These are phyloP conservation scores for Oscheius sp. DNA, from an alignment of 2,888 invertebrate species.

Conservation along the genomic window DNA sequence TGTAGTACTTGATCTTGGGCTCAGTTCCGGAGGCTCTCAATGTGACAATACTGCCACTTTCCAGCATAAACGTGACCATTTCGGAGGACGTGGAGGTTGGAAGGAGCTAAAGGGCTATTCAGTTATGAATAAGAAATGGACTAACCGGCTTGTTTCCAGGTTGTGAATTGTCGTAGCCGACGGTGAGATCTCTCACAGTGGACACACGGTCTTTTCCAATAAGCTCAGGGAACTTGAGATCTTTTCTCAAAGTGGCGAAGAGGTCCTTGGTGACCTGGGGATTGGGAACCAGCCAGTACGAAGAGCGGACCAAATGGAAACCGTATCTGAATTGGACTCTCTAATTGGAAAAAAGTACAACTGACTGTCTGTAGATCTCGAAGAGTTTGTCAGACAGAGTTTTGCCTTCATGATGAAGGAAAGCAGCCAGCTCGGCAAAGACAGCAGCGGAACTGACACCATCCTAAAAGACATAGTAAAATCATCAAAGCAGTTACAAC, in stretches of 20 bases:
- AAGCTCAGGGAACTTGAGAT: constrained; percentile 75
- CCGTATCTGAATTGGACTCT: constrained; percentile 81
- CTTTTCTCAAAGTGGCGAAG: constrained; percentile 62
- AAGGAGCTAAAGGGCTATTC: constrained; percentile 73
- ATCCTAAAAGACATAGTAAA: constrained; percentile 77
- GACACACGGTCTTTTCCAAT: constrained; percentile 78
- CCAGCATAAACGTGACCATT: constrained; percentile 94
- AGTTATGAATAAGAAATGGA: constrained; percentile 53
- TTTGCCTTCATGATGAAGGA: constrained; percentile 77
- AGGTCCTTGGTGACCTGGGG: constrained; percentile 65
- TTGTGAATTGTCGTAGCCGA: constrained; percentile 85
- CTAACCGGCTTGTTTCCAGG: constrained; percentile 81
- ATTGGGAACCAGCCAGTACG: constrained; percentile 80
- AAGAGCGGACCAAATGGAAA: constrained; percentile 87
- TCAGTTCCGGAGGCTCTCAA: constrained; percentile 97
- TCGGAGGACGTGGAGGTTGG: constrained; percentile 78
- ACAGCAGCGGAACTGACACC: constrained; percentile 90
- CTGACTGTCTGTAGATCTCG: constrained; percentile 82
- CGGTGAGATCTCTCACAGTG: constrained; percentile 87
- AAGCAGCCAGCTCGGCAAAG: constrained; percentile 83
- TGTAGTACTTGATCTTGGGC: constrained; percentile 98
- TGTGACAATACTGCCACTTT: constrained; percentile 85
- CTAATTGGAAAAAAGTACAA: background rate
- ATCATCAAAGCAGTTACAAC: constrained; percentile 9
- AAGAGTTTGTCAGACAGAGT: constrained; percentile 79